A percentile compares a stretch with the other conserved stretches of the same genome.
Evolutionary conservation across 2,113 vertebrate species (phyloP).

Genomic region (Hippoglossus stenolepis): DNA sequence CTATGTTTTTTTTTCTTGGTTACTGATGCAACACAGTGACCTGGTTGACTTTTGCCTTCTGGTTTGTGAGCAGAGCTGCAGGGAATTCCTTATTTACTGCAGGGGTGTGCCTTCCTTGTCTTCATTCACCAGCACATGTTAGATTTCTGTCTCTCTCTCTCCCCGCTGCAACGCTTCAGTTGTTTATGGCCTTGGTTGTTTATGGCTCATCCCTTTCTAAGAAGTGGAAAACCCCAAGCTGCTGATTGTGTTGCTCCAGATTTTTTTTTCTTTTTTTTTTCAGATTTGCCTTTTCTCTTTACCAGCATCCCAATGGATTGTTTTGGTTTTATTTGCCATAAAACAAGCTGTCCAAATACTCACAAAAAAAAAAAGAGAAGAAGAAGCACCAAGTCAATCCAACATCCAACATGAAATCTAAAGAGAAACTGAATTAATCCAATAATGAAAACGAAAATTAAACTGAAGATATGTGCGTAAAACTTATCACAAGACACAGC

Average conservation of each 20-base stretch:
- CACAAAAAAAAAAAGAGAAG: background rate
- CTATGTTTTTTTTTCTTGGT: slow-evolving; percentile 27
- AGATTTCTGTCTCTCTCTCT: slow-evolving; percentile 51
- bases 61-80: slow-evolving; percentile 55
- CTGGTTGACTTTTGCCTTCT: slow-evolving; percentile 58
- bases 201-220: slow-evolving; percentile 47
- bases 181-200: slow-evolving; percentile 61
- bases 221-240: slow-evolving; percentile 51
- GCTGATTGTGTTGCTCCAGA: slow-evolving; percentile 32
- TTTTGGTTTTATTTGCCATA: slow-evolving; percentile 4
- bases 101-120: slow-evolving; percentile 62
- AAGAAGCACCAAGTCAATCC: background rate
- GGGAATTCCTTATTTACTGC: slow-evolving; percentile 75
- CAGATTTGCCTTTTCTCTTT: background rate
- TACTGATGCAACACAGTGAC: slow-evolving; percentile 57
- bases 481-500: background rate
- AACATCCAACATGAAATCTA: background rate
- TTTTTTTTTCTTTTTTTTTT: slow-evolving; percentile 35
- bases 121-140: slow-evolving; percentile 55
- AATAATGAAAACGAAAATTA: background rate
- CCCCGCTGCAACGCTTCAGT: slow-evolving; percentile 45
- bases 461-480: background rate
- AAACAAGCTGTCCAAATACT: background rate
- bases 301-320: background rate
- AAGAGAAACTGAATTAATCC: background rate